Percentiles rank a stretch among this genome's conserved stretches.
Conservation (phyloP, 2,888 invertebrate species). For the Sphaerophoria taeniata region DNA sequence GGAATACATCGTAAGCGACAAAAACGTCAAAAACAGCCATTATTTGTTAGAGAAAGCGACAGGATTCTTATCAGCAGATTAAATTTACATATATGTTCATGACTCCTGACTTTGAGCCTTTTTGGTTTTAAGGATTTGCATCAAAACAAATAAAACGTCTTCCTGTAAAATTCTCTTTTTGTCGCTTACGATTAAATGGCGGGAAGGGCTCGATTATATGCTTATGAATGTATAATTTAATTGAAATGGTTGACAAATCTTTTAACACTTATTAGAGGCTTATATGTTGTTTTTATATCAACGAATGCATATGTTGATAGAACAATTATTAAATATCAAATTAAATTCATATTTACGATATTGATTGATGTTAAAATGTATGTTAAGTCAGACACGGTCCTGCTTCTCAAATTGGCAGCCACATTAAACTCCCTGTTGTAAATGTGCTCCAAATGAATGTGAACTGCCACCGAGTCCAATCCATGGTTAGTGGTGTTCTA, state of each 20-base stretch:
- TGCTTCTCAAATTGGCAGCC: conserved; percentile 82
- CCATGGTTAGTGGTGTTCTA: conserved; percentile 78
- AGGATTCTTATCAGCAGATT: no score
- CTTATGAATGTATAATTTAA: neutral
- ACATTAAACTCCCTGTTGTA: conserved; percentile 78
- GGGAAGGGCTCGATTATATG: no score
- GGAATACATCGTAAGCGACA: no score
- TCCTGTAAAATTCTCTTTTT: no score
- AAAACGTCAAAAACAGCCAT: no score
- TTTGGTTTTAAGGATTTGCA: no score
- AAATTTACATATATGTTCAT: no score
- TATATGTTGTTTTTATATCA: neutral
- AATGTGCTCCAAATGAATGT: conserved; percentile 80
- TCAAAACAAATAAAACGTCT: no score
- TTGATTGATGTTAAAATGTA: conserved; percentile 63
- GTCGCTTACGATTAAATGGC: no score
- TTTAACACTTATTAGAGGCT: conserved; percentile 1
- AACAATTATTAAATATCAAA: conserved; percentile 20
- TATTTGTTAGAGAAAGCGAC: no score
- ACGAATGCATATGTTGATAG: conserved; percentile 35
- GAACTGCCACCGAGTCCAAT: conserved; percentile 82
- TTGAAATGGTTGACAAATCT: neutral
- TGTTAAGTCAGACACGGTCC: conserved; percentile 54
- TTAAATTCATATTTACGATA: conserved; percentile 63
- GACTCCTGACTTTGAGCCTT: no score